Evolutionary conservation across 2,888 invertebrate species (phyloP), one percentile per base, ranked within the genome.

Genomic region (Sicus ferrugineus): DNA sequence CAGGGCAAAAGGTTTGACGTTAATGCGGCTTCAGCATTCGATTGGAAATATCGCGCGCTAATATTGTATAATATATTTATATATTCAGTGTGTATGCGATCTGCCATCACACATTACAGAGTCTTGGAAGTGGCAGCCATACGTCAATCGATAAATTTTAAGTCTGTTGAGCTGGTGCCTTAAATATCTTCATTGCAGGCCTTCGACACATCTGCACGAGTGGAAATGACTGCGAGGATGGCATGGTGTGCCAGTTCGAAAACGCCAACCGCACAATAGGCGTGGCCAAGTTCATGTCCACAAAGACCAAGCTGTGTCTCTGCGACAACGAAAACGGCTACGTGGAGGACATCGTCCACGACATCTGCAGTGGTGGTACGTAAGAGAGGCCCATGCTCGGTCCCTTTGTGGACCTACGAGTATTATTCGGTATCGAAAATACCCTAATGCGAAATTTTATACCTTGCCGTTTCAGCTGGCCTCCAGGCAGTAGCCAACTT

Each of bases 141-240:
- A n/a, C n/a, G n/a, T n/a, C n/a, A n/a, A n/a, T n/a, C n/a, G n/a
- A n/a, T n/a, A n/a, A n/a, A n/a, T n/a, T n/a, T n/a, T n/a, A n/a
- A n/a, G n/a, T n/a, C n/a, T n/a, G n/a, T n/a, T n/a, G n/a, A n/a
- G n/a, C n/a, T n/a, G n/a, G n/a, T n/a, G n/a, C n/a, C n/a, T n/a
- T n/a, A n/a, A n/a, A n/a, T n/a, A 26, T 62, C 52, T 56, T 42
- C 21, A 46, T 65, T 62, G 52, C 64, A 85, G 84, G 83, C 7
- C 74, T 85, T n/a, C 81, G 84, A 7, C 90, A 90, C 78, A 85
- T 86, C 1, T 92, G 92, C 83, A 85, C 84, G 23, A 88, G 87
- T 77, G 87, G 88, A 75, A 86, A 87, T 66, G 91, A 92, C 66
- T 92, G 92, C 75, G 88, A 89, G 76, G 89, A 89, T 30, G 89